These are phyloP conservation scores for Amblyopsis hoosieri DNA, from an alignment of 2,797 vertebrate species.

Conservation along the genomic window DNA sequence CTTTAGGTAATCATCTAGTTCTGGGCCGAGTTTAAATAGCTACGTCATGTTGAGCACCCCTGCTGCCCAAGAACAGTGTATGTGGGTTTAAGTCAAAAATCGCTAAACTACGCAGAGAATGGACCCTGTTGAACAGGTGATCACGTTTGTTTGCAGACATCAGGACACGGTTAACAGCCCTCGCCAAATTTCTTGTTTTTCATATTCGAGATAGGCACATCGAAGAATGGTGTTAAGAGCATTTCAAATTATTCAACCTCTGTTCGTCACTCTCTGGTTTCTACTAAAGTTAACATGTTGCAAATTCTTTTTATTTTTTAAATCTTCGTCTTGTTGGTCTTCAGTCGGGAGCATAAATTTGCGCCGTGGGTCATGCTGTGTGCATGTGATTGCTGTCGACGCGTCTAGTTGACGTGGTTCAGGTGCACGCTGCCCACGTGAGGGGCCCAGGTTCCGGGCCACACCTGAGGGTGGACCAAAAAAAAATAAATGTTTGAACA, in stretches of 20 bases:
- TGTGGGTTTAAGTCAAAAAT: slow-evolving; percentile 90
- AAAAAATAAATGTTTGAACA: slow-evolving; percentile 8
- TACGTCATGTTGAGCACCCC: slow-evolving; percentile 90
- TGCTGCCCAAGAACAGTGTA: slow-evolving; percentile 86
- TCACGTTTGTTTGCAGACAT: slow-evolving; percentile 88
- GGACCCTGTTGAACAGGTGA: slow-evolving; percentile 89
- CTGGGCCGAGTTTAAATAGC: slow-evolving; percentile 91
- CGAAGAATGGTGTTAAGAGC: slow-evolving; percentile 80
- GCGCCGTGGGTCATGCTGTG: slow-evolving; percentile 72
- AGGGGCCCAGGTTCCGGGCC: slow-evolving; percentile 98
- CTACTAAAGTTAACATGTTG: slow-evolving; percentile 78
- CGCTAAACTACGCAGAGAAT: slow-evolving; percentile 94
- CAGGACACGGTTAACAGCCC: slow-evolving; percentile 83
- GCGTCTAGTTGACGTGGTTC: slow-evolving; percentile 98
- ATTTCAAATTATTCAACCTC: slow-evolving; percentile 74
- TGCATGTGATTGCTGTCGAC: slow-evolving; percentile 71
- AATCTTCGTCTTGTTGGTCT: slow-evolving; percentile 59
- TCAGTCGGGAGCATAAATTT: slow-evolving; percentile 68
- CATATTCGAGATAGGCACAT: slow-evolving; percentile 91
- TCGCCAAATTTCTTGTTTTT: slow-evolving; percentile 75
- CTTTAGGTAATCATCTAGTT: slow-evolving; percentile 90
- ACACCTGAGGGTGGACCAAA: slow-evolving; percentile 85
- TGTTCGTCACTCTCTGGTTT: slow-evolving; percentile 73
- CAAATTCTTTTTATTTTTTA: slow-evolving; percentile 56
- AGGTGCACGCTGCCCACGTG: slow-evolving; percentile 98